Conservation (phyloP, 35 echinoderm and acorn worm species). For the Ophiothrix spiculata region DNA sequence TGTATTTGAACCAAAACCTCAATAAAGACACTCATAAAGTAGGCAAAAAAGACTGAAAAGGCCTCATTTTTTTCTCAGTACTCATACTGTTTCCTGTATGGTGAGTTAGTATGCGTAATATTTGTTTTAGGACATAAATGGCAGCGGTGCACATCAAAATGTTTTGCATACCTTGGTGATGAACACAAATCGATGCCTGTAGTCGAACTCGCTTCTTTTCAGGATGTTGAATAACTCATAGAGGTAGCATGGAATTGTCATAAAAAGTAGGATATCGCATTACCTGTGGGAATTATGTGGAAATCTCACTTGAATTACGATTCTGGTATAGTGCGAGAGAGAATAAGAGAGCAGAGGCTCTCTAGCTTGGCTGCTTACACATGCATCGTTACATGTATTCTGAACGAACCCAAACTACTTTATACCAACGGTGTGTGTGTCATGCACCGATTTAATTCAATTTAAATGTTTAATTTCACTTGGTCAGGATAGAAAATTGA, state of each 20-base stretch:
- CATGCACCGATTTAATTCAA: conserved; percentile 4
- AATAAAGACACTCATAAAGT: background rate
- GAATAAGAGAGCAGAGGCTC: too few relatives aligned
- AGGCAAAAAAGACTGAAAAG: background rate
- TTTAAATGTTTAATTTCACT: background rate
- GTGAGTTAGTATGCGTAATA: too few relatives aligned
- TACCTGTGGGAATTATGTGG: background rate
- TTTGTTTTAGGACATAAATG: background rate
- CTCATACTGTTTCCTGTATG: background rate
- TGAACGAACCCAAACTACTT: conserved; percentile 15
- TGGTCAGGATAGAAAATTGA: background rate
- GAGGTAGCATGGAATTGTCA: too few relatives aligned
- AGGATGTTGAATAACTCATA: too few relatives aligned
- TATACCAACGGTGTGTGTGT: background rate
- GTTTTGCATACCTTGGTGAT: background rate
- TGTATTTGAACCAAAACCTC: background rate
- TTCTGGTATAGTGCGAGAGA: background rate
- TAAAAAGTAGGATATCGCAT: too few relatives aligned
- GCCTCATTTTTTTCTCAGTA: background rate
- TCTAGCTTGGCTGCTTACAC: background rate
- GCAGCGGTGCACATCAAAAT: background rate
- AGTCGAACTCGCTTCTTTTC: background rate
- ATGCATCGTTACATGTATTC: background rate
- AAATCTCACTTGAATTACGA: background rate
- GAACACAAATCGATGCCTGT: background rate